Conservation (phyloP, 2,888 invertebrate genomes). For the Drosophila antonietae region DNA sequence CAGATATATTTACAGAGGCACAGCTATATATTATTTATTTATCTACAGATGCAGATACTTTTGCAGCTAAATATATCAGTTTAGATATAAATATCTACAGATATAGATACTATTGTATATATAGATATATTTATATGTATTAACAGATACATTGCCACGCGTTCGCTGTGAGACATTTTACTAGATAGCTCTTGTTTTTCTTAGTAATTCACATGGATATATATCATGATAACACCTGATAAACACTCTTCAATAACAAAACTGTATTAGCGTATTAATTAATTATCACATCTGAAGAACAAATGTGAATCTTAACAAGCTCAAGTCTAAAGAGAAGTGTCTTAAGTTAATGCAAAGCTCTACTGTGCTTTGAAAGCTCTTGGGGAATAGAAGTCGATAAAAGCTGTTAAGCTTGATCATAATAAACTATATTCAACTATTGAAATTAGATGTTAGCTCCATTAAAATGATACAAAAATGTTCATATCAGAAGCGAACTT, state of each 20-base stretch:
- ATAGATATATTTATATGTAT: constrained; percentile 7
- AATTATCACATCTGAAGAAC: neutral
- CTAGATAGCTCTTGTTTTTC: neutral
- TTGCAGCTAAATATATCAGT: neutral
- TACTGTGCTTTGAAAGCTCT: neutral
- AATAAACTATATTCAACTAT: neutral
- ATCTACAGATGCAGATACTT: constrained; percentile 5
- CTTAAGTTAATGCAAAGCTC: neutral
- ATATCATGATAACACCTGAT: constrained; percentile 2
- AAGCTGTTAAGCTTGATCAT: neutral
- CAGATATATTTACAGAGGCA: neutral
- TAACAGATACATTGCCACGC: constrained; percentile 2
- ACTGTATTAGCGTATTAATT: neutral
- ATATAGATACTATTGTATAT: neutral
- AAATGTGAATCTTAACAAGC: neutral
- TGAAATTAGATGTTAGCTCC: neutral
- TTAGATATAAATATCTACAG: neutral
- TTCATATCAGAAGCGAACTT: neutral
- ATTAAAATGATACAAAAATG: neutral
- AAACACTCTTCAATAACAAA: neutral
- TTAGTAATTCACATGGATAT: neutral
- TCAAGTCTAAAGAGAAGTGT: neutral
- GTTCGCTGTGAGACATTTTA: constrained; percentile 15
- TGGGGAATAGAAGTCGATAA: neutral
- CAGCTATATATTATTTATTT: no score